phyloP scores from a whole-genome alignment of 2,113 vertebrate species.

The Chamaea fasciata region DNA sequence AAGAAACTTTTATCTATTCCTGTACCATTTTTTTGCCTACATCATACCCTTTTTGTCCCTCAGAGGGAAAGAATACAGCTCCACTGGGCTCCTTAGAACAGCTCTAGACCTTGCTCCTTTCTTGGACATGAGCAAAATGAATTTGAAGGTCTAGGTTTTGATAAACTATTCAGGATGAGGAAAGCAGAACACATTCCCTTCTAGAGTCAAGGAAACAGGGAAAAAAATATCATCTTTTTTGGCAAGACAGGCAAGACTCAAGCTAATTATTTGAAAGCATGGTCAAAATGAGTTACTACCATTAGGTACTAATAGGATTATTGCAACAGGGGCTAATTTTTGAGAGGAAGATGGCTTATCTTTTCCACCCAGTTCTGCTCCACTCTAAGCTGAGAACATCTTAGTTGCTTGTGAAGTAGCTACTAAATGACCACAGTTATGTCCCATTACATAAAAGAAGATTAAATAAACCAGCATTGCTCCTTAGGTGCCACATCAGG shows the following conservation, averaged over 20 bases:
- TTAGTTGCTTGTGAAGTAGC: background rate
- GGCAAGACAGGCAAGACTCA: background rate
- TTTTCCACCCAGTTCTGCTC: background rate
- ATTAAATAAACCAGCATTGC: background rate
- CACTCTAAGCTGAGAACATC: background rate
- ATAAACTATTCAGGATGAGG: background rate
- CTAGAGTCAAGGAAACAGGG: background rate
- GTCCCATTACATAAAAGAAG: fast-evolving
- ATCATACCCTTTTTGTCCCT: background rate
- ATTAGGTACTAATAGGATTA: background rate
- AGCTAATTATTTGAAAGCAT: background rate
- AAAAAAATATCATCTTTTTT: background rate
- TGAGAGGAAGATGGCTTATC: background rate
- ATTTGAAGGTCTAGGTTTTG: background rate
- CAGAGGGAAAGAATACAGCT: background rate
- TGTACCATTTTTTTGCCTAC: background rate
- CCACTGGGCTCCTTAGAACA: fast-evolving
- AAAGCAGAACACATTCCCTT: background rate
- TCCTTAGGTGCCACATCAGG: background rate
- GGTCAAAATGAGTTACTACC: background rate
- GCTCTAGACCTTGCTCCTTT: background rate
- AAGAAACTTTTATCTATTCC: background rate
- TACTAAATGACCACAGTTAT: background rate
- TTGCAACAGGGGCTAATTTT: background rate
- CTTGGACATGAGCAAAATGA: background rate